These are phyloP conservation scores for Melanotus villosus DNA, from an alignment of 2,888 invertebrate genomes.

Conservation along the genomic window DNA sequence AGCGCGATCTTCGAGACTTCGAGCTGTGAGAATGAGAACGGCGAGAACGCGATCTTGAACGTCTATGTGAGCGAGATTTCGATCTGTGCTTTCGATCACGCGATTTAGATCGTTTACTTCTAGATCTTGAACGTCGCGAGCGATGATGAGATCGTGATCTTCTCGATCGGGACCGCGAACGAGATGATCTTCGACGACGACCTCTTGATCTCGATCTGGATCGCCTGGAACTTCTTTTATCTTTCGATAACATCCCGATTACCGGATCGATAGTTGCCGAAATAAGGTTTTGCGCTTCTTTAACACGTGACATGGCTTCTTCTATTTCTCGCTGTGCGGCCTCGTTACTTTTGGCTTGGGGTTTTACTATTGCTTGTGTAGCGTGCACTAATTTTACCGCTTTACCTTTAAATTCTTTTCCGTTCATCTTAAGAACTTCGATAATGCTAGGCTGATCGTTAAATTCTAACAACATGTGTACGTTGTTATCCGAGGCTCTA, in stretches of 20 bases:
- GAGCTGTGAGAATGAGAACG: slow-evolving; percentile 65
- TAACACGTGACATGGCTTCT: slow-evolving; percentile 96
- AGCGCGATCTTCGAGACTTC: slow-evolving; percentile 65
- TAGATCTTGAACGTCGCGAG: slow-evolving; percentile 72
- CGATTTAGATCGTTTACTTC: slow-evolving; percentile 73
- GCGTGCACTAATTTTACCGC: slow-evolving; percentile 86
- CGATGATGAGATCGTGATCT: slow-evolving; percentile 73
- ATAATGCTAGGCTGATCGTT: slow-evolving; percentile 92
- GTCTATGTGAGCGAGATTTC: slow-evolving; percentile 70
- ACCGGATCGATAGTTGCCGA: slow-evolving; percentile 95
- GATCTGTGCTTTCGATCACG: slow-evolving; percentile 69
- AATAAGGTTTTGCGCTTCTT: slow-evolving; percentile 95
- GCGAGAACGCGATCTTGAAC: slow-evolving; percentile 60
- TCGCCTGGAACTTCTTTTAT: slow-evolving; percentile 76
- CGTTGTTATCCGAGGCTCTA: slow-evolving; percentile 81
- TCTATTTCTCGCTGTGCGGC: slow-evolving; percentile 96
- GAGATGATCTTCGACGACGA: slow-evolving; percentile 68
- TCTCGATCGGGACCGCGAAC: slow-evolving; percentile 78
- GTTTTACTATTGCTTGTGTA: slow-evolving; percentile 91
- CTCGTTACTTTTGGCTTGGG: slow-evolving; percentile 95
- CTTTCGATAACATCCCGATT: slow-evolving; percentile 88
- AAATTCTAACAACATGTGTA: slow-evolving; percentile 93
- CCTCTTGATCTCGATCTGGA: slow-evolving; percentile 66
- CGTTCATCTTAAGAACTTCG: slow-evolving; percentile 89
- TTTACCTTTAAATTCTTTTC: slow-evolving; percentile 81